Evolutionary conservation across 2,113 vertebrate species (phyloP), one percentile per base, ranked within the genome.

Genomic region (Bufo gargarizans): DNA sequence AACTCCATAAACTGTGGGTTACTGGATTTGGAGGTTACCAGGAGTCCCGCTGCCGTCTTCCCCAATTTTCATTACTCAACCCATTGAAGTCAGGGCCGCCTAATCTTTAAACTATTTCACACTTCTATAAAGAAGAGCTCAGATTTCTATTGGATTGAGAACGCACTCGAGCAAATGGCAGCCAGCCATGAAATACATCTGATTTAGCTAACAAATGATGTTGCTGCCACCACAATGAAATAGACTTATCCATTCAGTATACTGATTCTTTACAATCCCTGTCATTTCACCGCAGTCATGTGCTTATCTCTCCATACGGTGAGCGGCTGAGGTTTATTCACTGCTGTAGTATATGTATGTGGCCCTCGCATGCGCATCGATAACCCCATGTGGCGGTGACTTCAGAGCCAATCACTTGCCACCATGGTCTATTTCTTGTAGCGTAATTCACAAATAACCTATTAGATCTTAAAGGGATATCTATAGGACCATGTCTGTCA

Each of bases 161-260:
- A 55, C 33, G 82, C 20, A 71, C 82, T 43, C 11, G 82, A 84
- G 63, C 65, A 65, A 82, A 59, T 82, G 82, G 63, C 82, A 84
- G 63, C 50, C 82, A 55, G 82, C 82, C 82, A 84, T 84, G 82
- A 84, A 84, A 84, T 84, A 84, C 63, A 84, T 71, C 82, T 84
- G 65, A 84, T 84, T 84, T 84, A 84, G 82, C 19, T 84, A 84
- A 84, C 82, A 84, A 84, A 84, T 71, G 65, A 84, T 67, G 82
- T 84, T 67, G 47, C 82, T 71, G 82, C 63, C 82, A 84, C 47
- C 11, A n/a, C 50, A 84, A 69, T 69, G 82, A 55, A 84, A 84
- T 69, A 84, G 63, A 69, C 67, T 84, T 84, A 22, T 84, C 63
- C 49, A 69, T 84, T 84, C 82, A 84, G 63, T 84, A 69, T 69